A percentile compares a stretch with the other conserved stretches of the same genome.
Evolutionary conservation across 1,140 invertebrate species (phyloP).

Genomic region (Charaxes varanes): DNA sequence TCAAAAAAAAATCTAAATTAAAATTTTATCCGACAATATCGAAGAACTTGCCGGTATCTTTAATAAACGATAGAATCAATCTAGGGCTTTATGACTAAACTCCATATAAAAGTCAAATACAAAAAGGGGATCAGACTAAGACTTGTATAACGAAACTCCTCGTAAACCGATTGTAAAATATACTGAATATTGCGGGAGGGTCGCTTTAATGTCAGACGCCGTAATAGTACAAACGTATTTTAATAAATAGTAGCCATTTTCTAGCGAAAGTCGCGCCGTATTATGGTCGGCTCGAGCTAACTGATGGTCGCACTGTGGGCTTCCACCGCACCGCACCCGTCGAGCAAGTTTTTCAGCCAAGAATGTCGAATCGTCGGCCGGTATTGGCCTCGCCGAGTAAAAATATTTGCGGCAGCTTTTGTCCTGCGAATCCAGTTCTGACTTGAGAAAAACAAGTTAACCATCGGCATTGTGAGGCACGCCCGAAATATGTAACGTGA

Average conservation of each 20-base stretch:
- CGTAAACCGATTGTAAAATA: too few species aligned
- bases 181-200: too few species aligned
- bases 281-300: constrained; percentile 11
- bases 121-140: too few species aligned
- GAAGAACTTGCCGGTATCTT: too few species aligned
- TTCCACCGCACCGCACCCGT: constrained; percentile 18
- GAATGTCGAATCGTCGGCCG: constrained; percentile 24
- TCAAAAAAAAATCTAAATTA: too few species aligned
- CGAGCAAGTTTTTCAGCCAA: constrained; percentile 26
- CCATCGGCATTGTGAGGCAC: not conserved
- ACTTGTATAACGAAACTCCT: too few species aligned
- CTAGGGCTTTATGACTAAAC: too few species aligned
- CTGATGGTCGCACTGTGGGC: constrained; percentile 14
- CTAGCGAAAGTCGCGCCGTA: constrained; percentile 24
- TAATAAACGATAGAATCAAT: too few species aligned
- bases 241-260: constrained; percentile 4
- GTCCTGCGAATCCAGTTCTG: constrained; percentile 12
- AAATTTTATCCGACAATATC: too few species aligned
- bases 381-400: constrained; percentile 19
- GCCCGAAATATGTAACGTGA: constrained; percentile 1
- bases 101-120: too few species aligned
- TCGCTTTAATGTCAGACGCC: not conserved
- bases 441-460: constrained; percentile 11
- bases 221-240: not conserved
- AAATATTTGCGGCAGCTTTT: constrained; percentile 19